Evolutionary conservation across 2,113 vertebrate species (phyloP), one percentile per base, ranked within the genome.

Genomic region (Macheiramphus alcinus): DNA sequence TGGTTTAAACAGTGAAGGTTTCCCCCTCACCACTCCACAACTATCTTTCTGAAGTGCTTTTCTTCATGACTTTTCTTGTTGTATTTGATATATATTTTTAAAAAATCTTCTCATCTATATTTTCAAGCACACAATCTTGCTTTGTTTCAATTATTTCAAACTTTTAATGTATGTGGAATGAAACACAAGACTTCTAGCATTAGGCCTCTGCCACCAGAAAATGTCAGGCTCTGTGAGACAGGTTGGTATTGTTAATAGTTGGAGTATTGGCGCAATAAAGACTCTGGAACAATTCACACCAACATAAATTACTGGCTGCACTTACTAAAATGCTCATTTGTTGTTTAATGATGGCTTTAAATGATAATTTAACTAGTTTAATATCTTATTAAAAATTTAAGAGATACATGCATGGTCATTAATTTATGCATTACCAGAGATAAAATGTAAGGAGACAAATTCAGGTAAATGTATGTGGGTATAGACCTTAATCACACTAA

Each of bases 261-360:
- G 11, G 40, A 86, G 16, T 82, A 70, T 13, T 0, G 0, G 9
- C 1, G 0, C 11, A 66, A 22, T 85, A 65, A 92, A 91, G 48
- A 23, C 53, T 61, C 19, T 73, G 40, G 27, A 65, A 15, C 53
- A 42, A 70, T 80, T 93, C 66, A 88, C 22, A 88, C n/a, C 10
- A 70, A 66, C 18, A 63, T 53, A 93, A 86, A 85, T 88, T 62
- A 85, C 45, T 62, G 50, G 11, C 11, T 80, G 5, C 29, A 47
- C 32, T 70, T 95, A 73, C n/a, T 94, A 76, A 90, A 94, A 90
- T 80, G 32, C 68, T 80, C 15, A n/a, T 91, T 95, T 93, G 45
- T 91, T 87, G 13, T 65, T 91, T 90, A 94, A 90, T 93, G 58
- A 73, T 43, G n/a, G 38, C 27, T 96, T 94, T 55, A 93, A 88